Base-by-base conservation (phyloP, 2,797 vertebrate species). In the Esox lucius region DNA sequence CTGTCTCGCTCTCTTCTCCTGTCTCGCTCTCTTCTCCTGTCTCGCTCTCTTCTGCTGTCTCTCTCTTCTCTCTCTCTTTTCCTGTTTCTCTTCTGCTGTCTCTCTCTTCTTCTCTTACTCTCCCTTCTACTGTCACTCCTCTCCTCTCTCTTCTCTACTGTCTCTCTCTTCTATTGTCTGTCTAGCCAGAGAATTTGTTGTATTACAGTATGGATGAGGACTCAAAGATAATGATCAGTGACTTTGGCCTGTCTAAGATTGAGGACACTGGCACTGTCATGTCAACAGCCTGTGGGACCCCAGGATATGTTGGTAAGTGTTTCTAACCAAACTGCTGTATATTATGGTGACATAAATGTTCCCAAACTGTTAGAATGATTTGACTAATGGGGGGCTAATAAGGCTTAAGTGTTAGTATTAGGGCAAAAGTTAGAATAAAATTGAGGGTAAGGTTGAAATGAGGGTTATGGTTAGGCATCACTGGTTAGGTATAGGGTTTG, bases 171-270 rank as follows among this genome's bases (percentile, higher is more conserved):
- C 0, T n/a, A 15, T 5, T 31, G 17, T 33, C 56, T 75, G 28
- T 31, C 28, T 88, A 98, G 97, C 97, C 97, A 0, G 97, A 99
- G 92, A 99, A 99, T 85, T 91, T 98, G 89, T 91, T 98, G 22
- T 98, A 99, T 84, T 97, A 97, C 88, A 98, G 96, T 82, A 93
- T 97, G 93, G 97, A 98, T 0, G 96, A 98, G 78, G 97, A 99
- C 89, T 98, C 97, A 65, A 98, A 98, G 90, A 99, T 98, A 80
- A 99, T 99, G 97, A 99, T 98, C 90, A 98, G 97, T 0, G 97
- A 99, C 87, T 99, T 99, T 0, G 97, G 97, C 39, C 89, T 99
- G 77, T 99, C 97, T 0, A 99, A 99, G 93, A 98, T 99, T 0
- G 96, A 98, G 86, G 96, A 95, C 73, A 92, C 95, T 0, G 95